Evolutionary conservation across 2,888 invertebrate species (phyloP).

Genomic region (Polydrusus cervinus): DNA sequence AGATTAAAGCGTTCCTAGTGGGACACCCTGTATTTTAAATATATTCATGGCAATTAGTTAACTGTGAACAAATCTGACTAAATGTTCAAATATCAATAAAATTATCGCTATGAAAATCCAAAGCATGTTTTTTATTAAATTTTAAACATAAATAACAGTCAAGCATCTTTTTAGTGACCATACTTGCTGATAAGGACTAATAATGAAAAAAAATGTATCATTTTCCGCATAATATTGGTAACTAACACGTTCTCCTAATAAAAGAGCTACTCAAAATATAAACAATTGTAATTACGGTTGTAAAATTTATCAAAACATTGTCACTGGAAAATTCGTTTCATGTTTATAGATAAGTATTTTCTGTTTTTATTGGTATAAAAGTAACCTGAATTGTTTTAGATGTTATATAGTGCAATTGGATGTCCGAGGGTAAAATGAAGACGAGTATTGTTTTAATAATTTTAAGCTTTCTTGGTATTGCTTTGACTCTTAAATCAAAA

Average conservation of each 20-base stretch:
- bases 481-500: background rate
- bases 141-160: background rate
- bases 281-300: constrained; percentile 42
- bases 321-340: constrained; percentile 45
- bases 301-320: constrained; percentile 46
- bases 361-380: constrained; percentile 45
- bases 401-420: constrained; percentile 32
- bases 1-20: too few species aligned
- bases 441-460: background rate
- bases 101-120: background rate
- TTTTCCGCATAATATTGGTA: background rate
- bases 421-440: constrained; percentile 19
- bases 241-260: background rate
- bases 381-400: constrained; percentile 29
- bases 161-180: background rate
- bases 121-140: background rate
- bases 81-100: background rate
- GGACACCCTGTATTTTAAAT: too few species aligned
- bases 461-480: constrained; percentile 14
- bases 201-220: constrained; percentile 5
- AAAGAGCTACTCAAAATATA: constrained; percentile 32
- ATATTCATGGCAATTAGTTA: too few species aligned
- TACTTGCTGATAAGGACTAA: background rate
- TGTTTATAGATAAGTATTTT: constrained; percentile 15
- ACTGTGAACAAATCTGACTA: too few species aligned